phyloP scores from a whole-genome alignment of 2,113 vertebrate genomes.

The Rhineura floridana region DNA sequence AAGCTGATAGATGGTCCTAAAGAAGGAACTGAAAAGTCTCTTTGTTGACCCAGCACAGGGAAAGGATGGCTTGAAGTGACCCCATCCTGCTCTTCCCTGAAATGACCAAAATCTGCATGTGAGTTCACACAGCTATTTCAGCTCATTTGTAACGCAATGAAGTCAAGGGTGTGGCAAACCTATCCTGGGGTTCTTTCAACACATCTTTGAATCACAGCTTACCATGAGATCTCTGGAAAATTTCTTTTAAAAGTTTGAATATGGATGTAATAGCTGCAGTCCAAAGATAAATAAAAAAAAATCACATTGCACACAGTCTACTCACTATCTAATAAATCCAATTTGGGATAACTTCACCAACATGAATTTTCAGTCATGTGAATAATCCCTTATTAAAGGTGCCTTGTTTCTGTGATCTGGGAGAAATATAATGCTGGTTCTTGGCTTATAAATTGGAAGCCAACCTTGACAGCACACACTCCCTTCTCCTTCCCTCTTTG shows the following conservation, averaged over 20 bases:
- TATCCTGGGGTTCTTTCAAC: background rate
- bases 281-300: background rate
- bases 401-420: background rate
- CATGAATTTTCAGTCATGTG: background rate
- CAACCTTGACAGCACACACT: too few relatives aligned
- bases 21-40: slow-evolving; percentile 12
- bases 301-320: background rate
- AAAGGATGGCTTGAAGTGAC: background rate
- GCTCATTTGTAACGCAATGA: background rate
- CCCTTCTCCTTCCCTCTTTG: background rate
- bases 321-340: background rate
- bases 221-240: background rate
- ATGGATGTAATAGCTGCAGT: background rate
- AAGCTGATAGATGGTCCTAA: background rate
- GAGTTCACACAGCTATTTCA: background rate
- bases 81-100: background rate
- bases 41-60: background rate
- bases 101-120: background rate
- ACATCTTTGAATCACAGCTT: background rate
- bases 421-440: background rate
- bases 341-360: background rate
- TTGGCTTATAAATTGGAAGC: background rate
- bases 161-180: background rate
- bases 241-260: background rate
- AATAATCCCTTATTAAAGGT: background rate